Conservation (phyloP, 1,140 invertebrate genomes). For the Brachionus calyciflorus region DNA sequence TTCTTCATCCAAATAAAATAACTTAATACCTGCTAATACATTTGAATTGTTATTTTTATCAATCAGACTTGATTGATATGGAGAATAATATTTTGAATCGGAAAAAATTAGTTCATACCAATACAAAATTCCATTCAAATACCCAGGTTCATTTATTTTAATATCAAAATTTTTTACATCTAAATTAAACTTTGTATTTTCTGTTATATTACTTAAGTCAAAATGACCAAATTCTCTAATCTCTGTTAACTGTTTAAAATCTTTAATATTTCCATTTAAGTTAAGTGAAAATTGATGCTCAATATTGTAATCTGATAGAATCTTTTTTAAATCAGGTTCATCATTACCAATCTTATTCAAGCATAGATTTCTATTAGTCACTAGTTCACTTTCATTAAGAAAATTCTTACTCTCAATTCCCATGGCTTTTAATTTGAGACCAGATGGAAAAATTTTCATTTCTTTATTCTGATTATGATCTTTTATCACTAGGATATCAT, state of each 20-base stretch:
- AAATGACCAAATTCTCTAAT: background rate
- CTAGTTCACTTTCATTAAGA: background rate
- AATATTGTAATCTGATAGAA: background rate
- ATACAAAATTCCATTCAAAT: background rate
- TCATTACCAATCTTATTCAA: background rate
- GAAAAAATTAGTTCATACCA: slow-evolving; percentile 26
- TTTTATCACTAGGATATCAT: background rate
- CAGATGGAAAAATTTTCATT: background rate
- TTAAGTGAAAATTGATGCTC: slow-evolving; percentile 25
- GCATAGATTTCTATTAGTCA: slow-evolving; percentile 8
- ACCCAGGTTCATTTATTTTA: background rate
- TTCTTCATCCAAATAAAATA: background rate
- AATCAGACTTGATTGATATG: background rate
- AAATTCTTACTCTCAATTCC: slow-evolving; percentile 23
- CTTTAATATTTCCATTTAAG: background rate
- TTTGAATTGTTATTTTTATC: slow-evolving; percentile 12
- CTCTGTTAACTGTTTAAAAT: background rate
- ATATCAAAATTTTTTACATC: background rate
- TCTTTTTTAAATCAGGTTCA: slow-evolving; percentile 2
- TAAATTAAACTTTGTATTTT: background rate
- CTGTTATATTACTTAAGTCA: background rate
- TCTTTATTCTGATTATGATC: background rate
- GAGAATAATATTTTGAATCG: background rate
- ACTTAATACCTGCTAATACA: slow-evolving; percentile 6
- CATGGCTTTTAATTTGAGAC: slow-evolving; percentile 7